Conservation (phyloP, 2,888 invertebrate species). For the Acanthosepion esculentum region DNA sequence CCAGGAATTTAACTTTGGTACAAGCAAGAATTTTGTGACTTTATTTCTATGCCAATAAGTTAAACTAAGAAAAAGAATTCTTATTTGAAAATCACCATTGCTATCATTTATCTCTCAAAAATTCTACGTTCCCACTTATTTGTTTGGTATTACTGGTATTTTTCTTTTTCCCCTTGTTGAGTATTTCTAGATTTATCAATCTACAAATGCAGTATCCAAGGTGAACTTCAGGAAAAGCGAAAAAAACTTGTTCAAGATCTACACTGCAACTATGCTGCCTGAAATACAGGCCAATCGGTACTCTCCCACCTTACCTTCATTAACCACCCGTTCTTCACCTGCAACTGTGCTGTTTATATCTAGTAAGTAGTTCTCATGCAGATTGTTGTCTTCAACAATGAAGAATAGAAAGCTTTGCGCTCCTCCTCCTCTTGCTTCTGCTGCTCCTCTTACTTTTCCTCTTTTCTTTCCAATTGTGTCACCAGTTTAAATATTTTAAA, state of each 20-base stretch:
- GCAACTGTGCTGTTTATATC: slow-evolving; percentile 1
- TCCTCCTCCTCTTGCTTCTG: not conserved
- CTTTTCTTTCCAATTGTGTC: not conserved
- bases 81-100: too few species aligned
- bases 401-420: not conserved
- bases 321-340: not conserved
- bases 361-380: not conserved
- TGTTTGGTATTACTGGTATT: not conserved
- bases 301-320: not conserved
- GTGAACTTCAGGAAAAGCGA: not conserved
- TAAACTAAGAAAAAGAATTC: too few species aligned
- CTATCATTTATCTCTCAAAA: too few species aligned
- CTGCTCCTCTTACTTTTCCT: not conserved
- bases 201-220: not conserved
- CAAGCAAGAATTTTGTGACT: too few species aligned
- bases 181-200: not conserved
- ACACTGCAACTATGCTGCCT: slow-evolving; percentile 6
- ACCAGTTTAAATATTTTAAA: not conserved
- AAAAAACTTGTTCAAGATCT: not conserved
- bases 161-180: not conserved
- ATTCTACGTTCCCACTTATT: not conserved
- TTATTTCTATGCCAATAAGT: too few species aligned
- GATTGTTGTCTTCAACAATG: not conserved
- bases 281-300: slow-evolving; percentile 33
- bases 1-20: too few species aligned